Evolutionary conservation across 2,797 vertebrate genomes (phyloP).

Genomic region (Lagodon rhomboides): DNA sequence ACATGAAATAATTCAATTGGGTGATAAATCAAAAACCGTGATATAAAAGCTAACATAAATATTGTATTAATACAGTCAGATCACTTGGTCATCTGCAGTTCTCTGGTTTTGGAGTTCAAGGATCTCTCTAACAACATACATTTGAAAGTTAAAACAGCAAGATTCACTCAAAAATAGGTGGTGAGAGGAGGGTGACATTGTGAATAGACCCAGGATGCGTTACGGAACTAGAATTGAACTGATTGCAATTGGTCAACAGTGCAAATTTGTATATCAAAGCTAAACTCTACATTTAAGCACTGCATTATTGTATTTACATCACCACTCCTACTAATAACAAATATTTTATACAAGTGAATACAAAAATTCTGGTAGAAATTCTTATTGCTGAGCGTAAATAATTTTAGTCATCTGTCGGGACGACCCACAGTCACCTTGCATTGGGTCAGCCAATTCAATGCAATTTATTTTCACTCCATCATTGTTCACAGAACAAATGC

Average conservation of each 20-base stretch:
- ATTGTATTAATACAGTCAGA: background rate
- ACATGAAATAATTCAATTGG: background rate
- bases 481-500: background rate
- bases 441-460: background rate
- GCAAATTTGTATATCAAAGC: background rate
- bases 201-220: background rate
- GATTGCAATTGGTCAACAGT: background rate
- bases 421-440: background rate
- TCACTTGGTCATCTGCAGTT: background rate
- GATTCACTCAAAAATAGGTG: background rate
- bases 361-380: background rate
- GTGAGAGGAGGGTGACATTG: background rate
- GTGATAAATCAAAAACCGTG: background rate
- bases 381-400: too few species aligned
- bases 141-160: background rate
- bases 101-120: constrained; percentile 2
- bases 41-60: background rate
- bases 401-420: background rate
- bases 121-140: background rate
- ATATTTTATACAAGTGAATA: too few species aligned
- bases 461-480: background rate
- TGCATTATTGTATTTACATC: too few species aligned
- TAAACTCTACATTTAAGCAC: background rate
- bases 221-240: background rate
- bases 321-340: background rate